Conservation (phyloP, 2,888 invertebrate genomes). For the Bunonema sp. region DNA sequence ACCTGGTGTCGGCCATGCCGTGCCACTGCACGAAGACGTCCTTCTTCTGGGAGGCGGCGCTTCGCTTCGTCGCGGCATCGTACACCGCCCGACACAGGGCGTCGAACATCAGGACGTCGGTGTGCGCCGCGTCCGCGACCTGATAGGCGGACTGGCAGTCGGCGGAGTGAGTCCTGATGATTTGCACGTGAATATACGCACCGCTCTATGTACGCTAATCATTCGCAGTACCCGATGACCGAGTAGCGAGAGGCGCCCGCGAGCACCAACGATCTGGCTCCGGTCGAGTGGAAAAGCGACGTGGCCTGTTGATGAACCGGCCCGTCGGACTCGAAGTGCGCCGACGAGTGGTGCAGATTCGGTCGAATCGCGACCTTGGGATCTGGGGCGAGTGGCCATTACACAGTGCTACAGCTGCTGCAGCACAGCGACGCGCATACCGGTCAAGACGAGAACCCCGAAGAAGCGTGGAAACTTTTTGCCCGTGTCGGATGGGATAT, state of each 20-base stretch:
- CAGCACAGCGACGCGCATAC: too few species aligned
- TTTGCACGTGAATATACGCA: background rate
- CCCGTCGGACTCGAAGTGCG: conserved; percentile 18
- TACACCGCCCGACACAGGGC: conserved; percentile 9
- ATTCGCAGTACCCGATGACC: conserved; percentile 8
- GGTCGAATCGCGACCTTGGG: too few species aligned
- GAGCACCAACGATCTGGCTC: conserved; percentile 10
- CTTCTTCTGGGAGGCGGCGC: background rate
- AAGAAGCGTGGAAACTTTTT: too few species aligned
- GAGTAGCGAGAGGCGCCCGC: conserved; percentile 18
- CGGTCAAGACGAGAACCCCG: too few species aligned
- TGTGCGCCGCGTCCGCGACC: conserved; percentile 15
- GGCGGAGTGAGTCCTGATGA: conserved; percentile 5
- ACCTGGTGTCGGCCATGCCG: conserved; percentile 13
- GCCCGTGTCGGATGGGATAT: too few species aligned
- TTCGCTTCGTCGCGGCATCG: background rate
- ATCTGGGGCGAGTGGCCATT: too few species aligned
- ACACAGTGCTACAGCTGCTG: too few species aligned
- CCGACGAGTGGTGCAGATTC: conserved; percentile 13
- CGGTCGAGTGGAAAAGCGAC: conserved; percentile 11
- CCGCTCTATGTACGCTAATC: background rate
- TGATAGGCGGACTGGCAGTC: conserved; percentile 8
- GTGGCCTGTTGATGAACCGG: conserved; percentile 12
- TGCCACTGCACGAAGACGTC: conserved; percentile 17
- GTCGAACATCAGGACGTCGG: conserved; percentile 15